Base-by-base conservation (phyloP, 2,113 vertebrate species). In the Pionites leucogaster region DNA sequence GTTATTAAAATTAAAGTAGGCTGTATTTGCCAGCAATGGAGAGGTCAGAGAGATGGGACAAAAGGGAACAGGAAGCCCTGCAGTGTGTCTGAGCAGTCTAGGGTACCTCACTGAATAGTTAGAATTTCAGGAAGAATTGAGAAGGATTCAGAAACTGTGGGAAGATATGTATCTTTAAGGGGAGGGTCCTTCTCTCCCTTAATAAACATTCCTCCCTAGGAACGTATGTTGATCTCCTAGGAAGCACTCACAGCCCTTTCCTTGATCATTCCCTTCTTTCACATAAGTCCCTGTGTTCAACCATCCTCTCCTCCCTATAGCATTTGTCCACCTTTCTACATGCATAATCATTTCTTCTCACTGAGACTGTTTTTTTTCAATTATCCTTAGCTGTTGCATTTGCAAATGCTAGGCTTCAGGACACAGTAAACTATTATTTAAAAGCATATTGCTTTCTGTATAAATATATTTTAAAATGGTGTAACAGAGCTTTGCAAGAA, bases 401-500 rank as follows among this genome's bases (percentile, higher is more conserved):
- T 82, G 7, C 17, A 90, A 93, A 85, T n/a, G 9, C 2, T 47
- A 47, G 24, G 11, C 12, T 90, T 78, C 46, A 42, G 55, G 49
- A 35, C 37, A 28, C 3, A 52, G 7, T n/a, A 8, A 60, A 90
- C 7, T 50, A 35, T 42, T 72, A 27, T 8, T 4, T 17, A 44
- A 27, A 60, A 25, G 3, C 62, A 39, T 63, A 76, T 14, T 16
- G 6, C 62, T 77, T 86, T 69, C 37, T 53, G 7, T n/a, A 41
- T 14, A 55, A 68, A n/a, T 8, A 20, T 20, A 33, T 79, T 78
- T 75, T 10, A 49, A 89, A 82, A 67, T 14, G 1, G 19, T 16
- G 6, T 25, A 74, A 57, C 1, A 0, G 8, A n/a, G 4, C 49
- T 70, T 67, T 67, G 13, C 1, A 0, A 62, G 31, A 76, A 84